Percentiles rank a stretch among this genome's conserved stretches.
phyloP scores from a whole-genome alignment of 2,113 vertebrate species.

The Salvator merianae region DNA sequence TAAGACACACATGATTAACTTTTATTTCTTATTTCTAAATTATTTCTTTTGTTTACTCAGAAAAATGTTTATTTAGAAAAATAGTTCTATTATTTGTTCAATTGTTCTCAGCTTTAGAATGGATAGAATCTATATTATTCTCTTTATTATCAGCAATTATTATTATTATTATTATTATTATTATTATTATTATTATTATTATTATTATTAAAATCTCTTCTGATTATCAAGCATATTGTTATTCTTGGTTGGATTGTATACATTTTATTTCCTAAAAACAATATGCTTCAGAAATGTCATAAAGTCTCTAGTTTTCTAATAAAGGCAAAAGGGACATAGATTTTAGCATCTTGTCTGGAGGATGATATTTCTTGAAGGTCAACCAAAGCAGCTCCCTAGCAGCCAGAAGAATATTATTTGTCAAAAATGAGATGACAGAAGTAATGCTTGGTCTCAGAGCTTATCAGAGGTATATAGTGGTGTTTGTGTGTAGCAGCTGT shows the following conservation, averaged over 20 bases:
- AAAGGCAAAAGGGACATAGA: background rate
- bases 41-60: too few relatives aligned
- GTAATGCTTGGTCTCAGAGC: constrained; percentile 3
- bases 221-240: constrained; percentile 5
- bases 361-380: constrained; percentile 15
- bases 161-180: too few relatives aligned
- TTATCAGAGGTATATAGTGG: constrained; percentile 12
- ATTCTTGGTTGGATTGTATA: background rate
- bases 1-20: background rate
- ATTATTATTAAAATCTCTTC: background rate
- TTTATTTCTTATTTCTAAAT: too few relatives aligned
- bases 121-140: background rate
- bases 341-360: constrained; percentile 17
- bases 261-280: background rate
- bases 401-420: constrained; percentile 21
- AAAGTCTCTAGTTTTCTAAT: background rate
- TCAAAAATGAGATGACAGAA: constrained; percentile 20
- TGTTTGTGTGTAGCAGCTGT: constrained; percentile 6
- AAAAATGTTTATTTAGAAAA: background rate
- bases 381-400: background rate
- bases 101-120: constrained; percentile 21
- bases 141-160: background rate
- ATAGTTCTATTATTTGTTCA: constrained; percentile 7
- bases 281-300: background rate
- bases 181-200: too few relatives aligned